Conservation (phyloP, 2,113 vertebrate species). For the Zootoca vivipara region DNA sequence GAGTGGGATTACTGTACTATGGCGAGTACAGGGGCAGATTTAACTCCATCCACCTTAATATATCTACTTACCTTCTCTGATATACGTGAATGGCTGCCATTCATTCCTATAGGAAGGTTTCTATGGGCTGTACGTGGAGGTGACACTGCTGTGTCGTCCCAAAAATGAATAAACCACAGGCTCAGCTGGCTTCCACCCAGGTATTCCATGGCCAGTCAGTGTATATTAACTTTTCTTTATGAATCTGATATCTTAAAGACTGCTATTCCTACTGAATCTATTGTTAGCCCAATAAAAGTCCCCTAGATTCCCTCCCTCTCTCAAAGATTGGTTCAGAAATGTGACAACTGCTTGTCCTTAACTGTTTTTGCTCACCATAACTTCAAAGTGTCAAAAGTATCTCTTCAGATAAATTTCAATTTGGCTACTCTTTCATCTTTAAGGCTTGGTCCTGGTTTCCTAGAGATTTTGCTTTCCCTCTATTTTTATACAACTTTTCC, state of each 20-base stretch:
- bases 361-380: background rate
- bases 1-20: background rate
- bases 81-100: background rate
- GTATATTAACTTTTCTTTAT: background rate
- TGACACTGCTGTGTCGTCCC: background rate
- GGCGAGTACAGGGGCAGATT: background rate
- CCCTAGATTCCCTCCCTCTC: background rate
- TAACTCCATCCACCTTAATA: background rate
- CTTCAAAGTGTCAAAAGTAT: background rate
- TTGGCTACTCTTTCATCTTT: background rate
- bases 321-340: too few species aligned
- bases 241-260: background rate
- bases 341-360: background rate
- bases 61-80: background rate
- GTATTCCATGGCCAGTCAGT: background rate
- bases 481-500: background rate
- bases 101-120: background rate
- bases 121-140: background rate
- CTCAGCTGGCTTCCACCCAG: background rate
- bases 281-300: background rate
- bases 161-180: background rate
- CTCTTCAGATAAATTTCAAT: background rate
- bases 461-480: background rate
- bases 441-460: slow-evolving; percentile 6
- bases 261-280: too few species aligned